Evolutionary conservation across 2,797 vertebrate genomes (phyloP), one percentile per base, ranked within the genome.

Genomic region (Poeciliopsis gracilis): DNA sequence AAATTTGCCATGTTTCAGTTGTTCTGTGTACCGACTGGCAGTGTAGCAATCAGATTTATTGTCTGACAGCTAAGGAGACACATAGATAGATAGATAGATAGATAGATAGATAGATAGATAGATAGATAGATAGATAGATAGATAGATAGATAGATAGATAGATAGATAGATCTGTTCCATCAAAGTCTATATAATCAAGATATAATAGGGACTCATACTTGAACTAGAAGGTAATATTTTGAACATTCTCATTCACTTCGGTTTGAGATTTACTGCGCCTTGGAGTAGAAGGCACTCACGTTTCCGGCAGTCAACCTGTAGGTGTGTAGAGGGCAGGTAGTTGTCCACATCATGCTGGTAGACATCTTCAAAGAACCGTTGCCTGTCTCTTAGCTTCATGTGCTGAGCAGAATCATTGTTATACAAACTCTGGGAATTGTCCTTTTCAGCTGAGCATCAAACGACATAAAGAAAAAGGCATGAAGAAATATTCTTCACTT

Each of bases 281-380:
- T 25, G 10, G 23, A 77, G 12, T 9, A 41, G 33, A 51, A 9
- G 38, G 53, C 15, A 89, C 97, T 95, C 87, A 98, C 97, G 97
- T 94, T 97, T 97, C 88, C 95, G 95, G 46, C 96, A 95, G 90
- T 97, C 96, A 0, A 97, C 96, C 89, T 97, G 97, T 84, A 97
- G 92, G 90, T 98, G 96, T 33, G 96, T 90, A 1, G 97, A 84
- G 0, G 97, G 97, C 79, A 97, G 95, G 91, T 97, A 97, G 92
- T 97, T 96, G 82, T 98, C 97, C 38, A 96, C 92, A 0, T 98
- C 97, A 0, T 97, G 96, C 90, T 98, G 97, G 93, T 97, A 97
- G 90, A 97, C 96, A 49, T 98, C 97, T 86, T 98, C 97, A 51
- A 98, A 98, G 86, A 98, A 98, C 33, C 95, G 96, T 87, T 97